A percentile compares a stretch with the other conserved stretches of the same genome.
These are phyloP conservation scores for Sebastiscus albofasciatus DNA, from an alignment of 2,797 vertebrate species.

Conservation along the genomic window DNA sequence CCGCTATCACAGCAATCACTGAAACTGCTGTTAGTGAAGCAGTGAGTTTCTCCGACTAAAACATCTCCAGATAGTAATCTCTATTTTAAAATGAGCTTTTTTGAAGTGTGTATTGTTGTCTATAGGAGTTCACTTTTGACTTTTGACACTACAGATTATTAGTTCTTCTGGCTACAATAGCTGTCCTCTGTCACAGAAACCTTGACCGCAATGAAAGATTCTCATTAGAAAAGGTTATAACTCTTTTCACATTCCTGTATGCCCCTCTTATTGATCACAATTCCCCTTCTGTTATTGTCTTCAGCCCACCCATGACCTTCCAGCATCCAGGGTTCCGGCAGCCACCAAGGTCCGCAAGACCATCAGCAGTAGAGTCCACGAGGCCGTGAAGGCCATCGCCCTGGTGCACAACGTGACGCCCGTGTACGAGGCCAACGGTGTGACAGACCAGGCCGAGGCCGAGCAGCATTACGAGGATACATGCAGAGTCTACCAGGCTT, in stretches of 20 bases:
- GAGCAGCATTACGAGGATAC: constrained; percentile 97
- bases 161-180: background rate
- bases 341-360: constrained; percentile 96
- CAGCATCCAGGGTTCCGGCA: constrained; percentile 85
- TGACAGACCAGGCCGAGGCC: constrained; percentile 96
- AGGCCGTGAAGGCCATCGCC: constrained; percentile 96
- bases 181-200: background rate
- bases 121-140: background rate
- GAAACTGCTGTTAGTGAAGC: background rate
- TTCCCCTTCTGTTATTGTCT: constrained; percentile 4
- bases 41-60: background rate
- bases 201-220: background rate
- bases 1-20: constrained; percentile 1
- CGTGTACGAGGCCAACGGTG: constrained; percentile 93
- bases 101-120: background rate
- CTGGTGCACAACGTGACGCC: constrained; percentile 98
- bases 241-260: background rate
- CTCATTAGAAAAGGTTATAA: background rate
- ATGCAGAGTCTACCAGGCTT: constrained; percentile 96
- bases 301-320: constrained; percentile 90
- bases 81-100: background rate
- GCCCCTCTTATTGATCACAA: background rate
- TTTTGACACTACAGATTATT: background rate
- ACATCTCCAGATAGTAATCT: background rate
- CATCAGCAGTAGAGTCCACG: constrained; percentile 95